Evolutionary conservation across 2,113 vertebrate genomes (phyloP).

Genomic region (Atractosteus spatula): DNA sequence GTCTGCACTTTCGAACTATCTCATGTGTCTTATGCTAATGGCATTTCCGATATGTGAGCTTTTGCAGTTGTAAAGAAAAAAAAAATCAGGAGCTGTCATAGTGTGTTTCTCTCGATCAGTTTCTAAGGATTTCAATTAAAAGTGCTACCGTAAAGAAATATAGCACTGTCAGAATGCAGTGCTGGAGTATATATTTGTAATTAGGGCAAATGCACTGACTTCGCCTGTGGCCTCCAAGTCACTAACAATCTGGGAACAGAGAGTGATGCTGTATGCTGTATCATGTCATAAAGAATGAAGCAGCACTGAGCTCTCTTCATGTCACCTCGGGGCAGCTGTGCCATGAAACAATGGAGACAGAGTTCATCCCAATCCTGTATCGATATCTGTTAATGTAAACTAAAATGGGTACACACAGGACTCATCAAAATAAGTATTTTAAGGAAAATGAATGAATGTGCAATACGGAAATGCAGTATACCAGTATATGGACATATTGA

Average conservation of each 20-base stretch:
- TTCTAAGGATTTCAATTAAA: no score
- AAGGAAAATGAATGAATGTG: no score
- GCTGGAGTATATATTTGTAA: constrained; percentile 66
- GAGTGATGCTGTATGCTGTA: constrained; percentile 67
- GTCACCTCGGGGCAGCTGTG: constrained; percentile 43
- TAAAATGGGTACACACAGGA: constrained; percentile 56
- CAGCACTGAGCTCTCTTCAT: constrained; percentile 49
- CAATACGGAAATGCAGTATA: no score
- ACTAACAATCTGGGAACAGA: constrained; percentile 61
- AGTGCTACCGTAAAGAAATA: no score
- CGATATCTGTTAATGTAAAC: constrained; percentile 50
- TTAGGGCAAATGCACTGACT: constrained; percentile 55
- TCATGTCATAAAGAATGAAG: constrained; percentile 48
- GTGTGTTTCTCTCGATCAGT: no score
- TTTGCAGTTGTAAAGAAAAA: no score
- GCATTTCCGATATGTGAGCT: no score
- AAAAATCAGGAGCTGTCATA: no score
- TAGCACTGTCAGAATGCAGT: constrained; percentile 43
- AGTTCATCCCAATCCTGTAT: constrained; percentile 55
- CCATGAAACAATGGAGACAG: constrained; percentile 44
- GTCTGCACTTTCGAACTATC: no score
- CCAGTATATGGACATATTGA: no score
- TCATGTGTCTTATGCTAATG: no score
- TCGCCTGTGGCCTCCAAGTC: constrained; percentile 66
- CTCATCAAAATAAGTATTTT: constrained; percentile 41